phyloP scores from a whole-genome alignment of 2,113 vertebrate genomes.

The Zapornia atra region DNA sequence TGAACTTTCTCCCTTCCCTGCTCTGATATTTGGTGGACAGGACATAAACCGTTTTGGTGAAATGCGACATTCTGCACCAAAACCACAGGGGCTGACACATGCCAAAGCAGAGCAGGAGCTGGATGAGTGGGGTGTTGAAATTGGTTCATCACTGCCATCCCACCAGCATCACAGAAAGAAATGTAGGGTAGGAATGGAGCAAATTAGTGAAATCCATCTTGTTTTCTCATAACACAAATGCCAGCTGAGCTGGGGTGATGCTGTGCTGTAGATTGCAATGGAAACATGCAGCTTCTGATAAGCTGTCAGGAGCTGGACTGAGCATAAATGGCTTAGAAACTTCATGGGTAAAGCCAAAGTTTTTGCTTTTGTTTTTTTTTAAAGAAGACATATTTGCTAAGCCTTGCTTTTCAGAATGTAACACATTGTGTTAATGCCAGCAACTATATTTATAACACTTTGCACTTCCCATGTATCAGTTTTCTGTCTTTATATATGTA shows the following conservation, averaged over 20 bases:
- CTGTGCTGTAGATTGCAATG: constrained; percentile 49
- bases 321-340: constrained; percentile 45
- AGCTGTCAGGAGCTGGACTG: constrained; percentile 47
- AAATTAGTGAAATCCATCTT: constrained; percentile 30
- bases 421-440: constrained; percentile 10
- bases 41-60: background rate
- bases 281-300: constrained; percentile 45
- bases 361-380: constrained; percentile 1
- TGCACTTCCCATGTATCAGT: background rate
- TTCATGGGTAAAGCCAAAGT: constrained; percentile 22
- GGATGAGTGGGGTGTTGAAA: background rate
- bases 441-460: constrained; percentile 17
- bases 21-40: background rate
- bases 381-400: constrained; percentile 14
- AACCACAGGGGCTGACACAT: background rate
- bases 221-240: constrained; percentile 23
- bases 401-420: constrained; percentile 11
- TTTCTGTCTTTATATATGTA: background rate
- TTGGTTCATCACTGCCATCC: background rate
- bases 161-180: background rate
- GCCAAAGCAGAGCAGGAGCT: background rate
- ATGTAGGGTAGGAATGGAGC: background rate
- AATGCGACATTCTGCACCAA: background rate
- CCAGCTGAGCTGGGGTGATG: constrained; percentile 38
- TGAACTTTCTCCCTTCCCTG: background rate